These are phyloP conservation scores for Drosophila robusta DNA, from an alignment of 2,888 invertebrate genomes.

Conservation along the genomic window DNA sequence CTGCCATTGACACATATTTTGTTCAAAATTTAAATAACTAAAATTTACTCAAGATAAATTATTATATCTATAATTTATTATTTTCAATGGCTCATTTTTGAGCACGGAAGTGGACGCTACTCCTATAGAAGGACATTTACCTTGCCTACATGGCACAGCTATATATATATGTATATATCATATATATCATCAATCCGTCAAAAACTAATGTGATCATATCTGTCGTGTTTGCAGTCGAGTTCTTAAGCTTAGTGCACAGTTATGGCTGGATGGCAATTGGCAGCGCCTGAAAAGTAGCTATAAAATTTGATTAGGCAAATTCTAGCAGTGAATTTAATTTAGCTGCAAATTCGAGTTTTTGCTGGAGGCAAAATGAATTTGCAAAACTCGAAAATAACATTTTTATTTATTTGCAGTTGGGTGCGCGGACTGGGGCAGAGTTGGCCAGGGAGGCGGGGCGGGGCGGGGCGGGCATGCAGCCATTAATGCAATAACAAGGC, in stretches of 20 bases:
- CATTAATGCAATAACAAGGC: conserved; percentile 44
- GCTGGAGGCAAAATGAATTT: conserved; percentile 36
- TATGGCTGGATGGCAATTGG: too few relatives aligned
- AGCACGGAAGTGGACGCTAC: too few relatives aligned
- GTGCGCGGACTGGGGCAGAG: not conserved
- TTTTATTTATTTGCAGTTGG: conserved; percentile 25
- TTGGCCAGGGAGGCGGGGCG: not conserved
- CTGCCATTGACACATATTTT: too few relatives aligned
- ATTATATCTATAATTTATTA: too few relatives aligned
- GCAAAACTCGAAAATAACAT: conserved; percentile 33
- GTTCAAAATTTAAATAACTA: too few relatives aligned
- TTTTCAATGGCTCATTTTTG: too few relatives aligned
- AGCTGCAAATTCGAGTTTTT: conserved; percentile 7
- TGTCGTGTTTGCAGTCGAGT: not conserved
- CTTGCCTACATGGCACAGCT: too few relatives aligned
- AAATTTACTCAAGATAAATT: too few relatives aligned
- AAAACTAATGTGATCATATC: not conserved
- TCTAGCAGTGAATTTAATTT: conserved; percentile 34
- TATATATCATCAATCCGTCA: too few relatives aligned
- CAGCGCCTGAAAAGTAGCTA: not conserved
- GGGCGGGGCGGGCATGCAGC: not conserved
- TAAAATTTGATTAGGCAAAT: conserved; percentile 41
- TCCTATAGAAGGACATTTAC: too few relatives aligned
- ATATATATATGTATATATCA: too few relatives aligned
- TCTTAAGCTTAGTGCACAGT: not conserved